Evolutionary conservation across 1,140 invertebrate genomes (phyloP).

Genomic region (Zaprionus africanus): DNA sequence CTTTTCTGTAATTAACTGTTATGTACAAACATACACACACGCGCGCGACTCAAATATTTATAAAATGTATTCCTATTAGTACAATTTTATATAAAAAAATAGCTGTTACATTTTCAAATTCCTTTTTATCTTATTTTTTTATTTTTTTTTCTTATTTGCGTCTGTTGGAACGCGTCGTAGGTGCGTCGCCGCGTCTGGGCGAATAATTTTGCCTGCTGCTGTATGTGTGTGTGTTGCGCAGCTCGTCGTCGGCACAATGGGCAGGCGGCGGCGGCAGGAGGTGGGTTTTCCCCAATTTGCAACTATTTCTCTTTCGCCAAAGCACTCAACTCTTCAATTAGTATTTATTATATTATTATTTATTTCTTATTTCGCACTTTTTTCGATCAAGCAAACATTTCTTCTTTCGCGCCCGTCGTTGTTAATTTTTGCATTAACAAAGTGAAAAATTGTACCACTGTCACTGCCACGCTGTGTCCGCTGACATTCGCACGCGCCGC

Average conservation of each 20-base stretch:
- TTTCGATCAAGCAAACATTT: conserved; percentile 3
- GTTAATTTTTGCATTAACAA: conserved; percentile 28
- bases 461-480: conserved; percentile 16
- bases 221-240: conserved; percentile 14
- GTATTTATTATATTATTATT: neutral
- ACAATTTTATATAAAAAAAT: neutral
- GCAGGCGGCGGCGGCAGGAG: neutral
- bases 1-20: conserved; percentile 34
- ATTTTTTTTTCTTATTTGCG: conserved; percentile 28
- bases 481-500: conserved; percentile 7
- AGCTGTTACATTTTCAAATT: conserved; percentile 8
- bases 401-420: conserved; percentile 1
- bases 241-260: neutral
- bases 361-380: conserved; percentile 3
- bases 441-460: conserved; percentile 6
- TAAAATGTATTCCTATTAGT: conserved; percentile 16
- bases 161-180: conserved; percentile 31
- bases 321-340: conserved; percentile 3
- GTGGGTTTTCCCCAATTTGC: neutral
- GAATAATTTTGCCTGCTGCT: conserved; percentile 32
- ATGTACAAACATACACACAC: neutral
- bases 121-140: neutral
- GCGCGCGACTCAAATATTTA: neutral
- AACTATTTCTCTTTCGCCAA: neutral
- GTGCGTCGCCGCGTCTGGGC: conserved; percentile 29